A percentile compares a stretch with the other conserved stretches of the same genome.
phyloP scores from a whole-genome alignment of 92 coral and sea anemone genomes.

The Epizoanthus ramosus region DNA sequence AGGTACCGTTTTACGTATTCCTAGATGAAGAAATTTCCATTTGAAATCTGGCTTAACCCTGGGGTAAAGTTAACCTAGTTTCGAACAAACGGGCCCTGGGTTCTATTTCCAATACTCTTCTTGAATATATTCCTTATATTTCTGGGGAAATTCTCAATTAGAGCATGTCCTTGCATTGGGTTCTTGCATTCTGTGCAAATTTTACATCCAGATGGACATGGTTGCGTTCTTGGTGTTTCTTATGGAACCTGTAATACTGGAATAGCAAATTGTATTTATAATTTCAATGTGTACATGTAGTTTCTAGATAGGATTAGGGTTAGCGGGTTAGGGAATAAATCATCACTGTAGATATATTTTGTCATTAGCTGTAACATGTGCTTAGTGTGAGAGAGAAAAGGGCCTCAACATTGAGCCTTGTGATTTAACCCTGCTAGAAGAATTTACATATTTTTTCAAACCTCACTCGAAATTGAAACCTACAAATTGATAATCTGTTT shows the following conservation, averaged over 20 bases:
- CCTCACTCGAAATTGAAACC: not conserved
- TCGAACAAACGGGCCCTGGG: no score
- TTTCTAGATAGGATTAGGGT: no score
- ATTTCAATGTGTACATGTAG: no score
- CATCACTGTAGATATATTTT: not conserved
- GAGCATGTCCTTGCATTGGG: conserved; percentile 41
- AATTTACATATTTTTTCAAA: not conserved
- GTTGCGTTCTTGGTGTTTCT: conserved; percentile 7
- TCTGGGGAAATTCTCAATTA: conserved; percentile 32
- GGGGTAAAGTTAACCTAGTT: no score
- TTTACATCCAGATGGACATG: not conserved
- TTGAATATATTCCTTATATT: not conserved
- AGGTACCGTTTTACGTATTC: no score
- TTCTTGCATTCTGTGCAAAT: conserved; percentile 42
- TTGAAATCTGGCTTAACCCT: no score
- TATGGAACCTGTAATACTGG: conserved; percentile 23
- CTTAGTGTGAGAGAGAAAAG: not conserved
- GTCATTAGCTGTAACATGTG: not conserved
- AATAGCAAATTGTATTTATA: no score
- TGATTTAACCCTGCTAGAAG: not conserved
- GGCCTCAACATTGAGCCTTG: no score
- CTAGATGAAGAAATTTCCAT: no score
- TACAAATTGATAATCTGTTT: not conserved
- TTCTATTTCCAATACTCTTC: not conserved
- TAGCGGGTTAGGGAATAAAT: no score